Conservation (phyloP, 2,113 vertebrate genomes). For the Myocastor coypus region DNA sequence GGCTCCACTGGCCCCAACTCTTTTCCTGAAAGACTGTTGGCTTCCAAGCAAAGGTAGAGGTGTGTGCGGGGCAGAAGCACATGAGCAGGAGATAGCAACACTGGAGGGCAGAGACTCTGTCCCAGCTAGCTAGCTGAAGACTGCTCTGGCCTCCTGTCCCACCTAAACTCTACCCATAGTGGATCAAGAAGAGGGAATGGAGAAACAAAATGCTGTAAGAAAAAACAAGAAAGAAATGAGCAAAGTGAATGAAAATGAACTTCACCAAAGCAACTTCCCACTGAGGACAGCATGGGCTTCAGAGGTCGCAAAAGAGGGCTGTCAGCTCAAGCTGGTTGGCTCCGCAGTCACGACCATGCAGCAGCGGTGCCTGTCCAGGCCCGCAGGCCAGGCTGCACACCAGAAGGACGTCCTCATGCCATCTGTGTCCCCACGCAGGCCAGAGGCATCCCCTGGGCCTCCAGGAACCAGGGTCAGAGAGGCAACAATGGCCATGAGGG, state of each 20-base stretch:
- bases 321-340: not conserved
- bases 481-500: not conserved
- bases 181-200: not conserved
- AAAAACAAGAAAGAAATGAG: not conserved
- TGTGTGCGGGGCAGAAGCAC: not conserved
- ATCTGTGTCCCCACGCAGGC: not conserved
- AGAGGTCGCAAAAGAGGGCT: not conserved
- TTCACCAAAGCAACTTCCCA: not conserved
- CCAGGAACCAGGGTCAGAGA: not conserved
- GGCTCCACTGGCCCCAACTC: not conserved
- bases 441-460: not conserved
- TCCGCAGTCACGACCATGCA: not conserved
- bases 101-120: no score
- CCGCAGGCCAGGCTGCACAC: not conserved
- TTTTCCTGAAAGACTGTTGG: not conserved
- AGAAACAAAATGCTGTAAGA: not conserved
- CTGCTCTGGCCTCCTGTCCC: not conserved
- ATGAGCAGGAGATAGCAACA: no score
- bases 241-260: not conserved
- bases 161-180: not conserved
- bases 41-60: not conserved
- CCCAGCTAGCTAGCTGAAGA: no score
- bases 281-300: not conserved
- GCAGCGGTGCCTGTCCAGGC: not conserved
- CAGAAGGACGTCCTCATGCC: not conserved